A percentile compares a stretch with the other conserved stretches of the same genome.
Evolutionary conservation across 2,888 invertebrate species (phyloP).

Genomic region (Girardia tigrina): DNA sequence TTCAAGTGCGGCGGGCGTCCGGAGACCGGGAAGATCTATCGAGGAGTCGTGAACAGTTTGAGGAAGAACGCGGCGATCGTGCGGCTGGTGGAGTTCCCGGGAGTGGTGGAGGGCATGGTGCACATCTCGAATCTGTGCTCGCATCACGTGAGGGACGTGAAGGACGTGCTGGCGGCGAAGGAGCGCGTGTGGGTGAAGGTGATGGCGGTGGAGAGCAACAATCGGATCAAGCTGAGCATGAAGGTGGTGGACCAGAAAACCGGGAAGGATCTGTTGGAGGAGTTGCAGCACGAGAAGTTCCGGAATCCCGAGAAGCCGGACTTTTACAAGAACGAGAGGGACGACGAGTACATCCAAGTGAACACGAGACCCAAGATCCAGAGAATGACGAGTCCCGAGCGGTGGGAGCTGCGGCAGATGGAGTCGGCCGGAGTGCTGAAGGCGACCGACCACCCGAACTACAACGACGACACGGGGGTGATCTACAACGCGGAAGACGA

Average conservation of each 20-base stretch:
- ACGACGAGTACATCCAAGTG: background rate
- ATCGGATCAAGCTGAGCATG: conserved; percentile 85
- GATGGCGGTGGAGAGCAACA: conserved; percentile 71
- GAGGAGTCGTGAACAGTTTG: conserved; percentile 75
- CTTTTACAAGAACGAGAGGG: background rate
- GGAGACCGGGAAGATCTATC: conserved; percentile 61
- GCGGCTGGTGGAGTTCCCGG: conserved; percentile 73
- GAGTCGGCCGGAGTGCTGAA: conserved; percentile 77
- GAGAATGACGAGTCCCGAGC: conserved; percentile 80
- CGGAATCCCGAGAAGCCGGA: background rate
- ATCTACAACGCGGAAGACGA: conserved; percentile 50
- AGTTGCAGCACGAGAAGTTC: background rate
- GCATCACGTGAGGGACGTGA: conserved; percentile 79
- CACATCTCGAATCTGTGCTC: conserved; percentile 81
- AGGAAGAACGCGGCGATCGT: conserved; percentile 97
- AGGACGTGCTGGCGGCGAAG: conserved; percentile 64
- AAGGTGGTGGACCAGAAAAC: conserved; percentile 90
- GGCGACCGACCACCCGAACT: conserved; percentile 83
- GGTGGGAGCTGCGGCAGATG: conserved; percentile 95
- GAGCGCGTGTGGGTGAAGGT: conserved; percentile 71
- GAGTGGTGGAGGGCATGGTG: conserved; percentile 69
- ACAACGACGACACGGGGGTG: conserved; percentile 89
- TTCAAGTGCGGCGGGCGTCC: background rate
- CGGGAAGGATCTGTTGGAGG: conserved; percentile 81
- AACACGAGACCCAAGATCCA: conserved; percentile 46